phyloP scores from a whole-genome alignment of 2,797 vertebrate species.

The Platyrinchus mystaceus region DNA sequence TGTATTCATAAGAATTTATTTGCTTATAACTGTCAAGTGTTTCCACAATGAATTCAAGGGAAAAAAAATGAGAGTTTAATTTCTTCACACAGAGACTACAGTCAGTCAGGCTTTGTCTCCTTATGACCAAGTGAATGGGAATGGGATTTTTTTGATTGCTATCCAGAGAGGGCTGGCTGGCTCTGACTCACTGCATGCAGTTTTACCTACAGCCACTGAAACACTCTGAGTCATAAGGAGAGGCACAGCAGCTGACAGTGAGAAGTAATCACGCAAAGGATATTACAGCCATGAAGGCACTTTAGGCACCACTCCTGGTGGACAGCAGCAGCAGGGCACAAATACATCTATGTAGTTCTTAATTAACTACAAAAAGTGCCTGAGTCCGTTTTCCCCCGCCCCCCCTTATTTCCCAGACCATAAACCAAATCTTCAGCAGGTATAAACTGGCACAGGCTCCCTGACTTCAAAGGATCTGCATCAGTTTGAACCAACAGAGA shows the following conservation, averaged over 20 bases:
- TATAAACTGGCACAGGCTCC: slow-evolving; percentile 53
- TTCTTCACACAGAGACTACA: neutral
- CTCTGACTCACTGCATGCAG: neutral
- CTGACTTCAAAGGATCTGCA: slow-evolving; percentile 55
- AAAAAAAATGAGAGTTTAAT: neutral
- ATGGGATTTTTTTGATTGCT: neutral
- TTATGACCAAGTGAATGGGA: neutral
- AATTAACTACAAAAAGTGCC: slow-evolving; percentile 30
- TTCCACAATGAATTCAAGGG: neutral
- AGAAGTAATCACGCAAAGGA: neutral
- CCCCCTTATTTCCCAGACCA: slow-evolving; percentile 28
- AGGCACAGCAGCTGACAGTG: neutral
- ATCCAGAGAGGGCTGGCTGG: neutral
- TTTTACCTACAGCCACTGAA: neutral
- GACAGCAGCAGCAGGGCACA: neutral
- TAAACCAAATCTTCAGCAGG: slow-evolving; percentile 59
- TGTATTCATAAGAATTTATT: neutral
- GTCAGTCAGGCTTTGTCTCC: neutral
- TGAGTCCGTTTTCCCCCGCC: neutral
- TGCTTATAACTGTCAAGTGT: neutral
- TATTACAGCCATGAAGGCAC: neutral
- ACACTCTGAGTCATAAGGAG: neutral
- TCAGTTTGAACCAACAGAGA: slow-evolving; percentile 39
- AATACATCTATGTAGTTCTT: slow-evolving; percentile 7
- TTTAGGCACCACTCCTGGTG: neutral